Conservation (phyloP, 2,888 invertebrate species). For the Hemicrepidius hirtus region DNA sequence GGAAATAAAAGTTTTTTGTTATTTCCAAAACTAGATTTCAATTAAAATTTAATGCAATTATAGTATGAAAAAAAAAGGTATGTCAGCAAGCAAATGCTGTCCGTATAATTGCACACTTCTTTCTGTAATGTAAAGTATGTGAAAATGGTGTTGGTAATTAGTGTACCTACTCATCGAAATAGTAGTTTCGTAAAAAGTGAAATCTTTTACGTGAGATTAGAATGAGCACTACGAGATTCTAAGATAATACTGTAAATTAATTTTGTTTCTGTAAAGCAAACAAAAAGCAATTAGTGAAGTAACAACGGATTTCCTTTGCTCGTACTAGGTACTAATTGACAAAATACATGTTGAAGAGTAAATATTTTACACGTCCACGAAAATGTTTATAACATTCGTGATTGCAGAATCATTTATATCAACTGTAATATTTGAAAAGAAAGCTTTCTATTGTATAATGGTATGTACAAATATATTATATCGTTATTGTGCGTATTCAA, state of each 20-base stretch:
- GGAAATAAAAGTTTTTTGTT: too few relatives aligned
- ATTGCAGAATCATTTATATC: background rate
- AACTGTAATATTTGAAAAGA: constrained; percentile 10
- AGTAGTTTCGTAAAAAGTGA: constrained; percentile 9
- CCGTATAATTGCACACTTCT: too few relatives aligned
- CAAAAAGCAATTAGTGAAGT: constrained; percentile 5
- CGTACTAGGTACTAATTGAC: background rate
- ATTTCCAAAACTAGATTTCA: too few relatives aligned
- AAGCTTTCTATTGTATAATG: constrained; percentile 10
- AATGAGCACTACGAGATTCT: background rate
- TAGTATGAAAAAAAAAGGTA: too few relatives aligned
- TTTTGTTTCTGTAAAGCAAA: constrained; percentile 12
- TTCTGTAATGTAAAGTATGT: background rate
- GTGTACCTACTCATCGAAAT: too few relatives aligned
- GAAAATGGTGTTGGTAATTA: background rate
- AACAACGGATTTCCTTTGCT: constrained; percentile 9
- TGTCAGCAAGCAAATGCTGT: too few relatives aligned
- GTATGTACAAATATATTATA: constrained; percentile 14
- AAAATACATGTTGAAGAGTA: background rate
- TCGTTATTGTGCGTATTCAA: background rate
- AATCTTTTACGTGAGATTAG: constrained; percentile 1
- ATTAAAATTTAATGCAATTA: too few relatives aligned
- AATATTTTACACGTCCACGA: constrained; percentile 2
- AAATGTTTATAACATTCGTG: background rate
- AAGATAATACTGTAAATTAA: constrained; percentile 5